These are phyloP conservation scores for Callopanchax toddi DNA, from an alignment of 2,113 vertebrate genomes.

Conservation along the genomic window DNA sequence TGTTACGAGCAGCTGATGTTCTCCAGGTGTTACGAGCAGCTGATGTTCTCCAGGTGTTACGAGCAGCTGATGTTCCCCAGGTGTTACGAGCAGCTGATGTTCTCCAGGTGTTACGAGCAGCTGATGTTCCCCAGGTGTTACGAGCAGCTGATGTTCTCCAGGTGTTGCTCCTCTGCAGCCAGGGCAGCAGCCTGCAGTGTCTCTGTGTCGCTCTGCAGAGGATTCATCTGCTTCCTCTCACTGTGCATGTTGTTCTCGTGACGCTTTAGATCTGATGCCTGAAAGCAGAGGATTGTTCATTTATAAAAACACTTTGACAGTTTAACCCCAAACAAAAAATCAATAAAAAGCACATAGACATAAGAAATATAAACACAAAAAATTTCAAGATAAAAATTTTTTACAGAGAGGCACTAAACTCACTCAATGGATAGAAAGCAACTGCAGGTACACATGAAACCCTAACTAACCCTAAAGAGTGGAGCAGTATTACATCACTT, in stretches of 20 bases:
- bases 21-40: background rate
- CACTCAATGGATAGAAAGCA: too few relatives aligned
- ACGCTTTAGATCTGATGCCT: constrained; percentile 74
- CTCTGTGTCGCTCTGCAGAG: constrained; percentile 69
- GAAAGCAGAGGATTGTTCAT: constrained; percentile 33
- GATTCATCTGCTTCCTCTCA: constrained; percentile 68
- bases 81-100: constrained; percentile 7
- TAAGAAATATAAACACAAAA: too few relatives aligned
- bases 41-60: background rate
- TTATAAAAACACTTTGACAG: background rate
- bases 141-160: constrained; percentile 63
- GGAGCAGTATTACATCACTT: too few relatives aligned
- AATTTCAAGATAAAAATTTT: too few relatives aligned
- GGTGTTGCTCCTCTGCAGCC: constrained; percentile 73
- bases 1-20: background rate
- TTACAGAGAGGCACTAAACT: too few relatives aligned
- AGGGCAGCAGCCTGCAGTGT: constrained; percentile 72
- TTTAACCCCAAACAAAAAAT: too few relatives aligned
- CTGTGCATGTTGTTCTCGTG: constrained; percentile 79
- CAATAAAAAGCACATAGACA: too few relatives aligned
- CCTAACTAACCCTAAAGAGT: too few relatives aligned
- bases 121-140: constrained; percentile 32
- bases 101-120: constrained; percentile 6
- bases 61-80: constrained; percentile 18
- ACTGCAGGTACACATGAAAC: too few relatives aligned